Conservation (phyloP, 1,140 invertebrate species). For the Helicoverpa armigera region DNA sequence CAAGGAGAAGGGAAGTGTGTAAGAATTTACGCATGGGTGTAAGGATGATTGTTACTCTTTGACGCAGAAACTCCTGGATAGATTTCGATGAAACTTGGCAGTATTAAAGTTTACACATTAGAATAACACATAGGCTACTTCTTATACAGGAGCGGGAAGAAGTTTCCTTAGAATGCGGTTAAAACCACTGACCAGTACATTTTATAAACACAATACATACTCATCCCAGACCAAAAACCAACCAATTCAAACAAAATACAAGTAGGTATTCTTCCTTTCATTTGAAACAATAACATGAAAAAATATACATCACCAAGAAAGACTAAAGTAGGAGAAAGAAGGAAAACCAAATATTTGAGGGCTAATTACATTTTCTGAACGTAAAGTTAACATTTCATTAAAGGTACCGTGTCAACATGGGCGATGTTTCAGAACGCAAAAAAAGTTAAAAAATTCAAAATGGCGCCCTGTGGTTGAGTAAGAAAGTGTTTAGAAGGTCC, state of each 20-base stretch:
- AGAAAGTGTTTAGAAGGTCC: slow-evolving; percentile 7
- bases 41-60: too few relatives aligned
- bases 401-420: slow-evolving; percentile 56
- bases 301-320: slow-evolving; percentile 20
- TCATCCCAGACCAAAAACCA: not conserved
- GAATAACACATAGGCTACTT: too few relatives aligned
- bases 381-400: slow-evolving; percentile 65
- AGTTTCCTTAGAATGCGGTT: too few relatives aligned
- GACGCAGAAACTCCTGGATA: too few relatives aligned
- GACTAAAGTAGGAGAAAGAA: slow-evolving; percentile 11
- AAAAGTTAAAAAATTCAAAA: slow-evolving; percentile 57
- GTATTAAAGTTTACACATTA: too few relatives aligned
- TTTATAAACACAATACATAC: too few relatives aligned
- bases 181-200: too few relatives aligned
- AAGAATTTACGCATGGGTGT: too few relatives aligned
- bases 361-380: slow-evolving; percentile 46
- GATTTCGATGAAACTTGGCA: too few relatives aligned
- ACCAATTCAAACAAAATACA: not conserved
- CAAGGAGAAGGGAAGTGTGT: too few relatives aligned
- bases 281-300: slow-evolving; percentile 16
- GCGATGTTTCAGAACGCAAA: slow-evolving; percentile 50
- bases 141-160: too few relatives aligned
- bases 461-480: slow-evolving; percentile 23
- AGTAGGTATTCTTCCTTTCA: not conserved
- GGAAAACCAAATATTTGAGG: slow-evolving; percentile 43